Evolutionary conservation across 2,797 vertebrate genomes (phyloP), one percentile per base, ranked within the genome.

Genomic region (Serranus cabrilla): DNA sequence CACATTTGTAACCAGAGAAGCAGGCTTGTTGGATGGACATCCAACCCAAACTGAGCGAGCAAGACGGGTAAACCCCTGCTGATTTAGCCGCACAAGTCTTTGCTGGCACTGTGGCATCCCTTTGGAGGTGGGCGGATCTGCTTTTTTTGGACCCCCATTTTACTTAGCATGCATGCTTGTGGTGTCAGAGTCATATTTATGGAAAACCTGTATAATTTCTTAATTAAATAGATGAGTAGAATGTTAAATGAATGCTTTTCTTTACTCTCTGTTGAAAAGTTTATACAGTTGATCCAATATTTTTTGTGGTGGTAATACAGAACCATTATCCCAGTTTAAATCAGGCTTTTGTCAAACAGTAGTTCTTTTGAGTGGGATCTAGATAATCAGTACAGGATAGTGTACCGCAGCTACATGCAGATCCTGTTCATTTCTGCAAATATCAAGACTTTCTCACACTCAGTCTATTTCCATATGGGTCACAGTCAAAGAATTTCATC

Each of bases 11-110:
- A 76, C 75, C 70, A 74, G 56, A 76, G 78, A 81, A 68, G 78
- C 8, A 46, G 47, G 39, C 64, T 56, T 71, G 62, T 72, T 83
- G 76, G 80, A 83, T 43, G 63, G 50, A 82, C 68, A 65, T 85
- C 86, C 74, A 86, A 88, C 25, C 61, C 67, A 88, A 78, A 87
- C 69, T 62, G 66, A 65, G 77, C 49, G 27, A 45, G 77, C 67
- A 62, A 55, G 46, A 59, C 61, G 60, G 71, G 84, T 76, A 82
- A 74, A 78, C 51, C 81, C 75, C 72, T 73, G 72, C 83, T 83
- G 87, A 84, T 78, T 56, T 78, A 82, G 85, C 81, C 80, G 79
- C 79, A 81, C 61, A 81, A 80, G 74, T 71, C 77, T 83, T 73
- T 78, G 66, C 76, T 87, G 82, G 78, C 71, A 67, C 71, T 20